These are phyloP conservation scores for Theocolax elegans DNA, from an alignment of 1,140 invertebrate species.

Conservation along the genomic window DNA sequence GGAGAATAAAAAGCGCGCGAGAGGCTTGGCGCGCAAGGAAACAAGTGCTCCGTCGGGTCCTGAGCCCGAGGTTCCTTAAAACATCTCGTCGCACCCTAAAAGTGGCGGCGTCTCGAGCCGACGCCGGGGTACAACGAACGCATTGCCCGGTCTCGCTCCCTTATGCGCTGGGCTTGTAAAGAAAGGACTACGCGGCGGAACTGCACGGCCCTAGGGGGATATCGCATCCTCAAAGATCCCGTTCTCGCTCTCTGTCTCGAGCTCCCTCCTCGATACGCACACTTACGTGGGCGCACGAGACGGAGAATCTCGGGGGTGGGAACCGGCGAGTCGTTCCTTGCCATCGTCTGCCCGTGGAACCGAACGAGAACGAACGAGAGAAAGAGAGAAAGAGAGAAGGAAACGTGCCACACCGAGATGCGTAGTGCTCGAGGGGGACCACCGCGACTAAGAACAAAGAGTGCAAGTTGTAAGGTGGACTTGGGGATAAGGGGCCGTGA, in stretches of 20 bases:
- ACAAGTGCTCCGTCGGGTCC: slow-evolving; percentile 3
- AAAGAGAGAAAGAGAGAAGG: neutral
- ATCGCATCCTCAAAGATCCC: slow-evolving; percentile 49
- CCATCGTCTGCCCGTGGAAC: neutral
- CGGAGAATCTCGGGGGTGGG: slow-evolving; percentile 25
- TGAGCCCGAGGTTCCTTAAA: slow-evolving; percentile 48
- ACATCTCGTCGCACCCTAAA: slow-evolving; percentile 47
- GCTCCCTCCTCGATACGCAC: slow-evolving; percentile 29
- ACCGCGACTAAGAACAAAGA: slow-evolving; percentile 53
- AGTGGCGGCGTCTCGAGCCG: slow-evolving; percentile 51
- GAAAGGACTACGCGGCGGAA: slow-evolving; percentile 32
- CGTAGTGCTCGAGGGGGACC: slow-evolving; percentile 18
- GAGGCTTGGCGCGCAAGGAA: slow-evolving; percentile 4
- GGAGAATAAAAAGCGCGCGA: no score
- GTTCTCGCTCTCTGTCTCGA: neutral
- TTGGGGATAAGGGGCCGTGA: slow-evolving; percentile 42
- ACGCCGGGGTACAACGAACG: slow-evolving; percentile 5
- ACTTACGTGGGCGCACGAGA: slow-evolving; percentile 22
- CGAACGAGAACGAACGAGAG: neutral
- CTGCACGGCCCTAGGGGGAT: no score
- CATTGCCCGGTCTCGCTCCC: slow-evolving; percentile 20
- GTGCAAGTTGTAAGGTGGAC: slow-evolving; percentile 55
- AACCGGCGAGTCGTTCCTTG: slow-evolving; percentile 51
- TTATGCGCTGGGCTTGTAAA: neutral
- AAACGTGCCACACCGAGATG: no score